These are phyloP conservation scores for Garra rufa DNA, from an alignment of 2,113 vertebrate species.

Conservation along the genomic window DNA sequence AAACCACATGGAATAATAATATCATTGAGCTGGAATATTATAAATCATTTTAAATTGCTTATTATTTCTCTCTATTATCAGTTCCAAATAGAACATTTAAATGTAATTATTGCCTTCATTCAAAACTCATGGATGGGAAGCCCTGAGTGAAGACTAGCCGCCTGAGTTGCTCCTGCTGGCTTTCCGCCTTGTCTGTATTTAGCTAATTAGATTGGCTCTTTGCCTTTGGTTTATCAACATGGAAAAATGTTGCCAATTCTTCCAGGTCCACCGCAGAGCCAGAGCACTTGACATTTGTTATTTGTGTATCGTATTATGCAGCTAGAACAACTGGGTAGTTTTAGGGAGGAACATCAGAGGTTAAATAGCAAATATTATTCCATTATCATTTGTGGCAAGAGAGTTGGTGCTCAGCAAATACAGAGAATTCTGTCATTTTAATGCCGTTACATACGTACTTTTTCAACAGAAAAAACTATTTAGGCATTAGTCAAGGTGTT, in stretches of 20 bases:
- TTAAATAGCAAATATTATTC: constrained; percentile 8
- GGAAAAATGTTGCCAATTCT: constrained; percentile 48
- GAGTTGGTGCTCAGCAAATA: constrained; percentile 24
- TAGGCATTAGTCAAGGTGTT: constrained; percentile 25
- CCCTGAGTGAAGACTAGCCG: constrained; percentile 50
- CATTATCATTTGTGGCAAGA: constrained; percentile 13
- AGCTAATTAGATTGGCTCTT: constrained; percentile 58
- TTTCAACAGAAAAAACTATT: background rate
- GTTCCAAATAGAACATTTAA: constrained; percentile 54
- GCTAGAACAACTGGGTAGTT: constrained; percentile 29
- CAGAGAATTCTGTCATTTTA: constrained; percentile 8
- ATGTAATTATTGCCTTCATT: constrained; percentile 48
- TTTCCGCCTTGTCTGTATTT: constrained; percentile 51
- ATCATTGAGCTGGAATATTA: constrained; percentile 18
- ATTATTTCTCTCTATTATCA: constrained; percentile 34
- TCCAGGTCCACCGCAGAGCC: constrained; percentile 49
- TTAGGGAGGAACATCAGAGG: constrained; percentile 21
- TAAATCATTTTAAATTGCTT: constrained; percentile 20
- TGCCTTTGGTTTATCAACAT: constrained; percentile 58
- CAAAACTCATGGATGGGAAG: constrained; percentile 44
- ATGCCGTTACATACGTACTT: background rate
- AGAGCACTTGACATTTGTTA: constrained; percentile 48
- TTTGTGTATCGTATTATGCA: constrained; percentile 43
- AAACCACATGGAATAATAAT: constrained; percentile 15
- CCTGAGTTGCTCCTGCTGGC: constrained; percentile 49